Evolutionary conservation across 2,113 vertebrate genomes (phyloP).

Genomic region (Heteronetta atricapilla): DNA sequence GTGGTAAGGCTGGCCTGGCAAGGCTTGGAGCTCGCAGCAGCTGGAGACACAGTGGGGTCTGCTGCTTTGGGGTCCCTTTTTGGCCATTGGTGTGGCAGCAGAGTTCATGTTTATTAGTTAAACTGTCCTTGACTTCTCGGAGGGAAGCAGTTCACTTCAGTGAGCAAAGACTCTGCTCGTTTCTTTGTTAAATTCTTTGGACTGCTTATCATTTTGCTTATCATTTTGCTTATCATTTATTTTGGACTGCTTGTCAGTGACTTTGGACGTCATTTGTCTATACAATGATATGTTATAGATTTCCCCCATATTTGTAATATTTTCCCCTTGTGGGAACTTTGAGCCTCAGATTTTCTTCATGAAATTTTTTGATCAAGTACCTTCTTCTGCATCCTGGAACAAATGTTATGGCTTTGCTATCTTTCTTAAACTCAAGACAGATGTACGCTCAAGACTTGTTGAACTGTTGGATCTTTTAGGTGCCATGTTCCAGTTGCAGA

Average conservation of each 20-base stretch:
- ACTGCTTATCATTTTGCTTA: no score
- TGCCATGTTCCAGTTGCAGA: constrained; percentile 85
- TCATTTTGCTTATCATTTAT: no score
- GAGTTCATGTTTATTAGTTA: neutral
- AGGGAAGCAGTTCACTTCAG: neutral
- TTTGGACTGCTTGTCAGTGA: neutral
- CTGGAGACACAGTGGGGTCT: accelerated
- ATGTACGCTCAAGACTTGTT: neutral
- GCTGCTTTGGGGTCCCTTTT: neutral
- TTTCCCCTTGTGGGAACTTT: neutral
- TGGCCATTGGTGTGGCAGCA: neutral
- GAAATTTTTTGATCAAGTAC: neutral
- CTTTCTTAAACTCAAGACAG: neutral
- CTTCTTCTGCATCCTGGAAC: neutral
- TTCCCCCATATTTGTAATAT: neutral
- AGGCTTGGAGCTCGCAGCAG: neutral
- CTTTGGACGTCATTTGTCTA: neutral
- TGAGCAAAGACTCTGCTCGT: neutral
- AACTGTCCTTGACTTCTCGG: neutral
- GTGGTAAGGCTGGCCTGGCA: constrained; percentile 75
- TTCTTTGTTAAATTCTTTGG: neutral
- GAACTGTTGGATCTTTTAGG: constrained; percentile 73
- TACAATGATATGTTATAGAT: neutral
- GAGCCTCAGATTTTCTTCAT: neutral
- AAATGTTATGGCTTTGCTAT: neutral